phyloP scores from a whole-genome alignment of 2,113 vertebrate genomes.

The Noctilio leporinus region DNA sequence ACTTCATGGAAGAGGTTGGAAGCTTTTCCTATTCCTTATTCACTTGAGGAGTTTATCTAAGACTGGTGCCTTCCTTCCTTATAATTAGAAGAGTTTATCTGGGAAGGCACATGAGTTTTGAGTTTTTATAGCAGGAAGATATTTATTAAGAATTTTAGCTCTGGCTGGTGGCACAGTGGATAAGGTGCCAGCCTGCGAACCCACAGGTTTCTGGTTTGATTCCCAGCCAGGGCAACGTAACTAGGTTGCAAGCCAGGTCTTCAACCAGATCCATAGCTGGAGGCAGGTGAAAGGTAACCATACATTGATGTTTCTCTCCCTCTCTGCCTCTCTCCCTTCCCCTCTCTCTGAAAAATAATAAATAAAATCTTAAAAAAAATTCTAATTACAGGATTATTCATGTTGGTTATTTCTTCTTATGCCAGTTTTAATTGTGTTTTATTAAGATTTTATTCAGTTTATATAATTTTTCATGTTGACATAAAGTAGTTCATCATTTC shows the following conservation, averaged over 20 bases:
- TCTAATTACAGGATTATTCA: background rate
- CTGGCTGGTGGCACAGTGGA: no score
- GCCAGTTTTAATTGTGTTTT: background rate
- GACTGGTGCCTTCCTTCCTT: background rate
- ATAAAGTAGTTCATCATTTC: background rate
- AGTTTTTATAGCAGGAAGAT: background rate
- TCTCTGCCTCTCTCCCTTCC: no score
- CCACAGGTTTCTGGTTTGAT: no score
- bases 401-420: background rate
- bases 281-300: no score
- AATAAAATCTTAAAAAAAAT: no score
- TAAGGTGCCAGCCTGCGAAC: no score
- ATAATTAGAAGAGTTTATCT: background rate
- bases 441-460: background rate
- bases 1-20: background rate
- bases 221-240: no score
- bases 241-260: no score
- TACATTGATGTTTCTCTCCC: no score
- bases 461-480: background rate
- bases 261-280: no score
- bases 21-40: background rate
- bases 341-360: no score
- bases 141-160: background rate
- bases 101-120: background rate
- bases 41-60: background rate